Evolutionary conservation across 2,888 invertebrate genomes (phyloP).

Genomic region (Anthrax anthrax): DNA sequence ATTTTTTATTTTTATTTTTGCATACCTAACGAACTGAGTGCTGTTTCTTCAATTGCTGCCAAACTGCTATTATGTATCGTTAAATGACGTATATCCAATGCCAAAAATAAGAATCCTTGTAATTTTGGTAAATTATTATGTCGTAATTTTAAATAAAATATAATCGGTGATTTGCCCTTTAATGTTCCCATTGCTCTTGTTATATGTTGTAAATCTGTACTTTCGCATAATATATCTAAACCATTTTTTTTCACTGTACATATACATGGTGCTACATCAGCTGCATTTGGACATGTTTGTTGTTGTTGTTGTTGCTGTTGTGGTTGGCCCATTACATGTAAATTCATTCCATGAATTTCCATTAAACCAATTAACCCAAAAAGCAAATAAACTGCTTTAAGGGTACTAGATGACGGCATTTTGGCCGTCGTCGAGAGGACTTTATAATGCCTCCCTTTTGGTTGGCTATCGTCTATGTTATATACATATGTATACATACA

Average conservation of each 20-base stretch:
- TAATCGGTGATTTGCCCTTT: constrained; percentile 65
- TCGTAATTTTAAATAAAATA: constrained; percentile 75
- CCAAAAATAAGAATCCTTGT: constrained; percentile 74
- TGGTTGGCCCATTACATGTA: constrained; percentile 11
- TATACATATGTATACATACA: too few relatives aligned
- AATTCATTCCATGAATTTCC: constrained; percentile 1
- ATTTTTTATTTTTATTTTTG: constrained; percentile 3
- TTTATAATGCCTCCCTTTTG: constrained; percentile 9
- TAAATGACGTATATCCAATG: constrained; percentile 73
- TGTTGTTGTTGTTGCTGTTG: constrained; percentile 21
- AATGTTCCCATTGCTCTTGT: constrained; percentile 66
- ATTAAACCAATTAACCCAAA: constrained; percentile 11
- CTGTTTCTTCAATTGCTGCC: constrained; percentile 73
- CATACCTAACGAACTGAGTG: constrained; percentile 74
- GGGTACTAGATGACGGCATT: constrained; percentile 12
- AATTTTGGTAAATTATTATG: constrained; percentile 75
- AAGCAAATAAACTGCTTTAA: constrained; percentile 11
- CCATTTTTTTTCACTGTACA: constrained; percentile 81
- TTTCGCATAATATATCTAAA: constrained; percentile 77
- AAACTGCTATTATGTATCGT: constrained; percentile 81
- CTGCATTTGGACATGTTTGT: constrained; percentile 61
- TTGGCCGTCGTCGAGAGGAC: constrained; percentile 8
- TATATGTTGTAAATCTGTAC: constrained; percentile 67
- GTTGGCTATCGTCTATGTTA: constrained; percentile 1
- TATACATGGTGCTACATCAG: constrained; percentile 63